phyloP scores from a whole-genome alignment of 1,140 invertebrate species.

The Aporrectodea caliginosa region DNA sequence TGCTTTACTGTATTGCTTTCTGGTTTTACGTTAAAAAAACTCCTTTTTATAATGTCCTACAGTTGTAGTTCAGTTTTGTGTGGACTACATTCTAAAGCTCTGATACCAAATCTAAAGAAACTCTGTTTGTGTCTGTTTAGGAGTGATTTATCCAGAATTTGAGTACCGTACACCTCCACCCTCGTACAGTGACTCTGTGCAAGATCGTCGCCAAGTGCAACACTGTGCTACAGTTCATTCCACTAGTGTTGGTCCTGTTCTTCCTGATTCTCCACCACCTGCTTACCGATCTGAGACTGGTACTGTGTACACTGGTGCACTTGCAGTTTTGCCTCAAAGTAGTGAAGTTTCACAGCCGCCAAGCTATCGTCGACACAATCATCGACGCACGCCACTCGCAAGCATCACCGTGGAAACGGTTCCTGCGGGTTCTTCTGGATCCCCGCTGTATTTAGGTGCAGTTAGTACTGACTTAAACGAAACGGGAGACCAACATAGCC shows the following conservation, averaged over 20 bases:
- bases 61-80: no score
- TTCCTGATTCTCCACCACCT: not conserved
- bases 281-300: not conserved
- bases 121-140: not conserved
- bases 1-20: not conserved
- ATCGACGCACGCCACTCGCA: not conserved
- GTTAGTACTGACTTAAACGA: not conserved
- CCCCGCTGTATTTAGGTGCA: not conserved
- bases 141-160: conserved; percentile 1
- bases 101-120: no score
- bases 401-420: not conserved
- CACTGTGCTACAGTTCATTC: not conserved
- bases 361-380: not conserved
- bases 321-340: not conserved
- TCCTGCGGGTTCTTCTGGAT: not conserved
- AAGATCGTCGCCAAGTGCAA: not conserved
- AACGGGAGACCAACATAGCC: not conserved
- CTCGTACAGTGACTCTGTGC: not conserved
- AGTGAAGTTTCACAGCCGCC: not conserved
- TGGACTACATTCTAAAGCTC: no score
- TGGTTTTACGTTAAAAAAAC: not conserved
- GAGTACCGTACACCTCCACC: not conserved
- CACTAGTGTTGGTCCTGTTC: not conserved
- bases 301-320: not conserved
- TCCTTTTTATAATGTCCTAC: not conserved